Conservation (phyloP, 2,888 invertebrate species). For the Tenthredo notha region DNA sequence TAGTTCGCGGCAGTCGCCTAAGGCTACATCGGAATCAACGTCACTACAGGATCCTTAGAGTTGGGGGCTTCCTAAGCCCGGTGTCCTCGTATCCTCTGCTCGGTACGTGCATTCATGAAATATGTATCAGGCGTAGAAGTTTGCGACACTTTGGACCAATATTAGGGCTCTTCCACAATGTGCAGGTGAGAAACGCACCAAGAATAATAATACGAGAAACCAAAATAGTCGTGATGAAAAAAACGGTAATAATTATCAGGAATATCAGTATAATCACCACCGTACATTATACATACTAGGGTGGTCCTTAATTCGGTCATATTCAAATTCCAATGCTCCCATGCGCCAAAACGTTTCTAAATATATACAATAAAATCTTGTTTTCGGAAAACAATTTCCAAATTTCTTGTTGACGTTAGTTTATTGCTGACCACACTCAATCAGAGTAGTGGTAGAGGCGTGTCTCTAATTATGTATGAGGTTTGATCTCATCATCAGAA, state of each 20-base stretch:
- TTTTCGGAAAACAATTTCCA: neutral
- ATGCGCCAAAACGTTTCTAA: too few species aligned
- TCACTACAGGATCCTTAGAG: conserved; percentile 20
- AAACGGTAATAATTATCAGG: neutral
- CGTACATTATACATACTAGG: too few species aligned
- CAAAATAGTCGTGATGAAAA: neutral
- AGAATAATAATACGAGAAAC: conserved; percentile 6
- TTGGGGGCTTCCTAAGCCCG: neutral
- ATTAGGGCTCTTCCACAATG: conserved; percentile 19
- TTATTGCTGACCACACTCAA: neutral
- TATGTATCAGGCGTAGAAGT: conserved; percentile 49
- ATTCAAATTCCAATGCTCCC: too few species aligned
- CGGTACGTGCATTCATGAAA: conserved; percentile 54
- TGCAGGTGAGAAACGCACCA: conserved; percentile 15
- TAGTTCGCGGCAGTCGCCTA: neutral
- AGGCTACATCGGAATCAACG: conserved; percentile 32
- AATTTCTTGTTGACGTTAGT: neutral
- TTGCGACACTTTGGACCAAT: conserved; percentile 19
- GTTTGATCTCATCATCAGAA: conserved; percentile 27
- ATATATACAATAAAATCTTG: neutral
- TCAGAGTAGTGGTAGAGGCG: neutral
- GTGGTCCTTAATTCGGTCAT: too few species aligned
- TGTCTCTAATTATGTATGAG: conserved; percentile 26
- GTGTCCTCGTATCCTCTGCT: conserved; percentile 7
- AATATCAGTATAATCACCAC: neutral